phyloP scores from a whole-genome alignment of 1,140 invertebrate genomes.

The Zaprionus inermis region DNA sequence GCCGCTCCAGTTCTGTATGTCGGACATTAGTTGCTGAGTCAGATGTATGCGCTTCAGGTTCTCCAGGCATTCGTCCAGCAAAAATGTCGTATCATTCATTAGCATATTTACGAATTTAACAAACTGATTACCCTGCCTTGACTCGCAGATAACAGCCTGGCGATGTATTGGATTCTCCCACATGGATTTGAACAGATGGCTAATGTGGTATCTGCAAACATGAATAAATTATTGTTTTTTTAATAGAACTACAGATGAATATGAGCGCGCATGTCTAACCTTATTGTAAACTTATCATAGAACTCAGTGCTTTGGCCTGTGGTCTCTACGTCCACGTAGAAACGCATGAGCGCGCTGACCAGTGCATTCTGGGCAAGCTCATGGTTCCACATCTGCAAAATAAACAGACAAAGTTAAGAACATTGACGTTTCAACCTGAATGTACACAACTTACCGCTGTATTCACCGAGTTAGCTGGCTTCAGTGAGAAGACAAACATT shows the following conservation, averaged over 20 bases:
- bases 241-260: neutral
- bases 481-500: constrained; percentile 95
- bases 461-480: constrained; percentile 86
- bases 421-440: neutral
- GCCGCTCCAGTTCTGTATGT: constrained; percentile 88
- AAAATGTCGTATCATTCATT: constrained; percentile 99
- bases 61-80: constrained; percentile 97
- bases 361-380: constrained; percentile 92
- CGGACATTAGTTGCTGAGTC: constrained; percentile 92
- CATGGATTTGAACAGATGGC: constrained; percentile 96
- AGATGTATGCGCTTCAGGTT: constrained; percentile 98
- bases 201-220: constrained; percentile 92
- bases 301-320: constrained; percentile 99
- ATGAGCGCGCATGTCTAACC: constrained; percentile 78
- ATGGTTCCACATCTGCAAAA: constrained; percentile 91
- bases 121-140: constrained; percentile 95
- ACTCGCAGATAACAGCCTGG: constrained; percentile 92
- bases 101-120: constrained; percentile 99
- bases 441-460: constrained; percentile 84
- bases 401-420: neutral
- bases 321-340: constrained; percentile 99
- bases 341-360: constrained; percentile 97
- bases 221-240: no score
- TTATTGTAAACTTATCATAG: constrained; percentile 99
- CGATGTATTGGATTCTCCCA: constrained; percentile 89